phyloP scores from a whole-genome alignment of 2,888 invertebrate species.

The Tricholauxania praeusta region DNA sequence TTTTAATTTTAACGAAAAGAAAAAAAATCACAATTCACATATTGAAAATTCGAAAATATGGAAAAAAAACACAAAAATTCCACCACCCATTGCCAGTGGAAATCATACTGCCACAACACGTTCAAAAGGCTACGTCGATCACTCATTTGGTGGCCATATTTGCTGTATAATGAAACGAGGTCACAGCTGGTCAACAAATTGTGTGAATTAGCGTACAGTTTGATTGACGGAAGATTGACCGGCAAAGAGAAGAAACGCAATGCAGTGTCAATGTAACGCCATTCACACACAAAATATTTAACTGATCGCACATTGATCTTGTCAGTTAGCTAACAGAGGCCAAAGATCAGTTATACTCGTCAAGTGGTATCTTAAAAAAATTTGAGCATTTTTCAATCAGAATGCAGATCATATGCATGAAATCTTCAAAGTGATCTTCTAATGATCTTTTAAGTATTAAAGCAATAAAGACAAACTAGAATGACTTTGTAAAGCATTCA shows the following conservation, averaged over 20 bases:
- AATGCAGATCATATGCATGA: too few relatives aligned
- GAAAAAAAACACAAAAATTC: not conserved
- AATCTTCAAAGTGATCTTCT: too few relatives aligned
- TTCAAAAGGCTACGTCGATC: not conserved
- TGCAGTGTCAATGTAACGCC: not conserved
- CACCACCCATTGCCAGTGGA: not conserved
- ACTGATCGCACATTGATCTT: constrained; percentile 1
- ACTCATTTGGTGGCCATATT: constrained; percentile 7
- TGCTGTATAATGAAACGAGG: constrained; percentile 5
- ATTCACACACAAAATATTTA: not conserved
- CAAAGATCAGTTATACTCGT: too few relatives aligned
- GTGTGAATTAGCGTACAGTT: constrained; percentile 1
- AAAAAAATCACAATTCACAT: not conserved
- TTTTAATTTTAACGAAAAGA: not conserved
- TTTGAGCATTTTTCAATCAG: too few relatives aligned
- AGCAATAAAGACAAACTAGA: too few relatives aligned
- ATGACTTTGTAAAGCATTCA: too few relatives aligned
- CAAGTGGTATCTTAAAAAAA: too few relatives aligned
- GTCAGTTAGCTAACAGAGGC: not conserved
- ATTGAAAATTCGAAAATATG: not conserved
- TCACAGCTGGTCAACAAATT: constrained; percentile 17
- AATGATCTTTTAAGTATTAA: too few relatives aligned
- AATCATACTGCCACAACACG: not conserved
- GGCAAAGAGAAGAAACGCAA: not conserved
- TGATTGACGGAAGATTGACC: not conserved